A percentile compares a stretch with the other conserved stretches of the same genome.
These are phyloP conservation scores for Empidonax traillii DNA, from an alignment of 2,113 vertebrate genomes.

Conservation along the genomic window DNA sequence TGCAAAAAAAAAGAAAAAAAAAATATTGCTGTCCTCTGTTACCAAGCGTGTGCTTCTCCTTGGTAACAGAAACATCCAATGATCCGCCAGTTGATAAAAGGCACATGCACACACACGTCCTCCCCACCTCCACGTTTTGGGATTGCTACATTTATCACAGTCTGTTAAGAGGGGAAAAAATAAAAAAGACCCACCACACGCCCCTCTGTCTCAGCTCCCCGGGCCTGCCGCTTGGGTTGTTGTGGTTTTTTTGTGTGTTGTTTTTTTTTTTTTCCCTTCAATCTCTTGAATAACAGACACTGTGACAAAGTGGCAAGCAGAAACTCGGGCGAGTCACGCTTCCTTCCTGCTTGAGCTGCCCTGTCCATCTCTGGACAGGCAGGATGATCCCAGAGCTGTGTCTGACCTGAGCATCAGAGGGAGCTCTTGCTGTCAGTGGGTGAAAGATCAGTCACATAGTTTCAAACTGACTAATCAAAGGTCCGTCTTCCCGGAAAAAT, in stretches of 20 bases:
- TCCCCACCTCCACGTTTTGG: constrained; percentile 52
- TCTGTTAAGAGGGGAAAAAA: constrained; percentile 40
- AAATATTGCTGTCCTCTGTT: constrained; percentile 24
- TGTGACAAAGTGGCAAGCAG: neutral
- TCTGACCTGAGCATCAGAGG: neutral
- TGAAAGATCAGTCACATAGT: neutral
- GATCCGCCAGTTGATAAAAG: constrained; percentile 61
- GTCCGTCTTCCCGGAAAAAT: neutral
- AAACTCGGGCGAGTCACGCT: neutral
- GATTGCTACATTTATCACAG: constrained; percentile 79
- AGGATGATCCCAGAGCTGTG: neutral
- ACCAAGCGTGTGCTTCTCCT: constrained; percentile 56
- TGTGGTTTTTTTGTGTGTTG: neutral
- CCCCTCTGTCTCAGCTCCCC: constrained; percentile 3
- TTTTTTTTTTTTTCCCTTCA: neutral
- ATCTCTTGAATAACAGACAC: neutral
- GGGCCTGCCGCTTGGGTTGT: neutral
- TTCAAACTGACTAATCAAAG: neutral
- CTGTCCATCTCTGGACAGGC: neutral
- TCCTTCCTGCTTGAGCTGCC: neutral
- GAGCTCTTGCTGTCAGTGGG: neutral
- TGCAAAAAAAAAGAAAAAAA: neutral
- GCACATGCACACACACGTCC: constrained; percentile 59
- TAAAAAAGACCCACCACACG: neutral
- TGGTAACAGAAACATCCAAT: constrained; percentile 67